A percentile compares a stretch with the other conserved stretches of the same genome.
phyloP scores from a whole-genome alignment of 2,888 invertebrate genomes.

The Sarcophaga rosellei region DNA sequence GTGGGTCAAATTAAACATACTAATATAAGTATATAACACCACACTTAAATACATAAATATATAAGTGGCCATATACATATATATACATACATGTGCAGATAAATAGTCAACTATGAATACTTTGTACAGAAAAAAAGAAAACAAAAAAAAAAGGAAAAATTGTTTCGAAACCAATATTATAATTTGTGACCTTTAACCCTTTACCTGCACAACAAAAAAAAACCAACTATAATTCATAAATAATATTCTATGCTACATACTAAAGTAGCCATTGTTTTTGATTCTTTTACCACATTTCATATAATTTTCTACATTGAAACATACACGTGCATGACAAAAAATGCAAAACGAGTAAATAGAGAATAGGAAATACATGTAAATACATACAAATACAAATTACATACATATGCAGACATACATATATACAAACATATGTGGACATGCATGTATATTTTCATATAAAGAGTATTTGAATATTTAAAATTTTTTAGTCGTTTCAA shows the following conservation, averaged over 20 bases:
- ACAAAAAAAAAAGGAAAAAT: neutral
- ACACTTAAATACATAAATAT: neutral
- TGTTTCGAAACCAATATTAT: conserved; percentile 7
- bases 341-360: conserved; percentile 27
- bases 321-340: conserved; percentile 24
- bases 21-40: neutral
- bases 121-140: neutral
- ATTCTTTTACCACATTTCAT: neutral
- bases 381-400: neutral
- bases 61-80: neutral
- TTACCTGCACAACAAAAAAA: neutral
- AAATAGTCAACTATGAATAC: neutral
- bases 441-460: neutral
- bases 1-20: conserved; percentile 1
- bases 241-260: neutral
- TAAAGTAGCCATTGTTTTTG: neutral
- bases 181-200: conserved; percentile 43
- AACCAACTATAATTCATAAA: neutral
- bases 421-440: too few species aligned
- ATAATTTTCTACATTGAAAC: neutral
- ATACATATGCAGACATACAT: neutral
- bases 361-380: too few species aligned
- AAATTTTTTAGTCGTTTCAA: too few species aligned
- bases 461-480: neutral
- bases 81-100: neutral